phyloP scores from a whole-genome alignment of 2,113 vertebrate species.

The Mustela nigripes region DNA sequence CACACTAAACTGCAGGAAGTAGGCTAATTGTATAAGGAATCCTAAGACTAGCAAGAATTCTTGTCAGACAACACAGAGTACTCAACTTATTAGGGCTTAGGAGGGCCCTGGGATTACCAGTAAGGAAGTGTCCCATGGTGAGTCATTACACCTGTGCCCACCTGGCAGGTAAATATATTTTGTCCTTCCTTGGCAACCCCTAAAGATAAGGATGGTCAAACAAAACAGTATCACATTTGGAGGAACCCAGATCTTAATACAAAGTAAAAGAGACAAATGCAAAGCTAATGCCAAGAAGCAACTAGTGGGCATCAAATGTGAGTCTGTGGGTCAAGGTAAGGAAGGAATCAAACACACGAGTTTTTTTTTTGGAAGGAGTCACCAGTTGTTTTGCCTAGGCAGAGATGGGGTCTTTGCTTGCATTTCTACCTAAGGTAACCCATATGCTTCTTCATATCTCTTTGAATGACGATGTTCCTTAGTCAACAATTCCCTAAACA shows the following conservation, averaged over 20 bases:
- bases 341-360: neutral
- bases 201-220: neutral
- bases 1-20: neutral
- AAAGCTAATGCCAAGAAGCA: neutral
- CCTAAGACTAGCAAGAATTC: neutral
- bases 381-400: neutral
- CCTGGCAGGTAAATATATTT: neutral
- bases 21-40: neutral
- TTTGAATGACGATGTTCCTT: neutral
- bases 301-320: neutral
- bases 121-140: neutral
- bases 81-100: neutral
- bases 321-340: neutral
- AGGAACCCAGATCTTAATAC: neutral
- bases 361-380: neutral
- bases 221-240: neutral
- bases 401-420: neutral
- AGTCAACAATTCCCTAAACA: neutral
- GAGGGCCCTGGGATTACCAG: neutral
- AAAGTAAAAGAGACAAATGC: neutral
- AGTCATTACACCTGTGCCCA: neutral
- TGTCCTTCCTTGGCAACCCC: neutral
- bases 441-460: conserved; percentile 19
- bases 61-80: neutral
- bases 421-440: neutral